A percentile compares a stretch with the other conserved stretches of the same genome.
Conservation (phyloP, 2,888 invertebrate species). For the Bombyx huttoni region DNA sequence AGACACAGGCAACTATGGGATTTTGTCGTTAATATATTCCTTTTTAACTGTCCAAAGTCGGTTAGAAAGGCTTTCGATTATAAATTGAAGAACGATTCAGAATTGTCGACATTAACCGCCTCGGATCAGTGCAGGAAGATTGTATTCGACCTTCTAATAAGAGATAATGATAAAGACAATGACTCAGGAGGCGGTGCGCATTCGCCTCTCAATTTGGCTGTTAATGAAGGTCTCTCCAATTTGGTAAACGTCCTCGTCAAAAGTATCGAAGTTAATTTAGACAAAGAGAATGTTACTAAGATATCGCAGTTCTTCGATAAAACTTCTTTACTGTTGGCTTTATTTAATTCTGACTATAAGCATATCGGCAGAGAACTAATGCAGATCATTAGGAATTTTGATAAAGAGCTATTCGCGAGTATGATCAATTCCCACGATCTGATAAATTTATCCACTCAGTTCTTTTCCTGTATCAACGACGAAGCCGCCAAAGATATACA, state of each 20-base stretch:
- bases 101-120: conserved; percentile 9
- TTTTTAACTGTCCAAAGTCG: conserved; percentile 14
- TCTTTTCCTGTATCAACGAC: too few species aligned
- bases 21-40: conserved; percentile 17
- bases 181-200: neutral
- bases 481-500: neutral
- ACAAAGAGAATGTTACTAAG: neutral
- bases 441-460: too few species aligned
- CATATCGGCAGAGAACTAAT: neutral
- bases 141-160: conserved; percentile 20
- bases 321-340: neutral
- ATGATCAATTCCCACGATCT: too few species aligned
- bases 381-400: neutral
- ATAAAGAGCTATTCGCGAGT: too few species aligned
- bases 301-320: neutral
- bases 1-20: conserved; percentile 16
- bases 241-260: conserved; percentile 1
- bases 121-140: conserved; percentile 15
- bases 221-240: conserved; percentile 2
- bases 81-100: conserved; percentile 22
- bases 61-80: conserved; percentile 23
- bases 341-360: neutral
- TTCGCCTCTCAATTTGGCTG: neutral
- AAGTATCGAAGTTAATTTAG: conserved; percentile 1
- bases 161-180: conserved; percentile 8